Evolutionary conservation across 2,797 vertebrate species (phyloP).

Genomic region (Nothura maculosa): DNA sequence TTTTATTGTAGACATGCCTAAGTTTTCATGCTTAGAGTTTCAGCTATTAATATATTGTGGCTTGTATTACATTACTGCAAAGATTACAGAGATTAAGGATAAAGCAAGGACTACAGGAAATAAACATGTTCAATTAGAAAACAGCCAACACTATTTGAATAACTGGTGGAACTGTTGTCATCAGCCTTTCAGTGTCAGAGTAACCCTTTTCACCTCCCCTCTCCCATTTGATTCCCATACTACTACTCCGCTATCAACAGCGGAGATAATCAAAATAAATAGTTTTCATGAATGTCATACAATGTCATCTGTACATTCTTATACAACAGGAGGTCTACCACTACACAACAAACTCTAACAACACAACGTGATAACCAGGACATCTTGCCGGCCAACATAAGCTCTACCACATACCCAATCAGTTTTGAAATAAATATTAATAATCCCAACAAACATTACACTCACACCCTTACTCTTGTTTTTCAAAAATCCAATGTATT

Average conservation of each 20-base stretch:
- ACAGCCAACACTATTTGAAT: fast-evolving
- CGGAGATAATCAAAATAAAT: neutral
- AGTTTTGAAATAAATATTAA: neutral
- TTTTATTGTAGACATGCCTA: neutral
- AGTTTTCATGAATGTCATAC: neutral
- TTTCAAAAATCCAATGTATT: neutral
- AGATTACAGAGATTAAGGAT: no score
- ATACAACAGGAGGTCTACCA: neutral
- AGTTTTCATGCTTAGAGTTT: neutral
- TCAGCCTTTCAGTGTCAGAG: neutral
- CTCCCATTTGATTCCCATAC: neutral
- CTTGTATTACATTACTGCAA: neutral
- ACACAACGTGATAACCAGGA: neutral
- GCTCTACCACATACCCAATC: neutral
- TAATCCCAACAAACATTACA: neutral
- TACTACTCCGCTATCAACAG: neutral
- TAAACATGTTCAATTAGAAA: neutral
- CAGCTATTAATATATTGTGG: neutral
- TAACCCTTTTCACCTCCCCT: neutral
- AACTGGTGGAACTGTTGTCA: neutral
- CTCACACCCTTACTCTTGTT: neutral
- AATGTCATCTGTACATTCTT: neutral
- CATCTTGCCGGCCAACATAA: neutral
- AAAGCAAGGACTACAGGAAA: neutral
- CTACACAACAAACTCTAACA: neutral